phyloP scores from a whole-genome alignment of 2,797 vertebrate species.

The Acanthurus lineatus region DNA sequence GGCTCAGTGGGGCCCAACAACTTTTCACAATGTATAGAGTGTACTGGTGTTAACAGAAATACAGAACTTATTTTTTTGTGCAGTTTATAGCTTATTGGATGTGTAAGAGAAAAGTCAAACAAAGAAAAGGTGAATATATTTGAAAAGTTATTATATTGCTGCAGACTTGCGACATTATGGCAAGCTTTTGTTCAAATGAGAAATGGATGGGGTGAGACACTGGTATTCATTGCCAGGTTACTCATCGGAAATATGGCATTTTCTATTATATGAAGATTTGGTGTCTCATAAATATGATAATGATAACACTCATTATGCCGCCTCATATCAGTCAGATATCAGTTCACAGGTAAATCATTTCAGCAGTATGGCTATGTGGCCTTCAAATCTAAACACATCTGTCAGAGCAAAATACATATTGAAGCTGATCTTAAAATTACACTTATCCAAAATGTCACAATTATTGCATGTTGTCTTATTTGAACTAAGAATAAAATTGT shows the following conservation, averaged over 20 bases:
- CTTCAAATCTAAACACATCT: slow-evolving; percentile 30
- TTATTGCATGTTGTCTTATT: not conserved
- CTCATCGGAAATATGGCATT: slow-evolving; percentile 41
- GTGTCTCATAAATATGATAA: slow-evolving; percentile 63
- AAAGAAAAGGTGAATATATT: not conserved
- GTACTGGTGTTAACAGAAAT: not conserved
- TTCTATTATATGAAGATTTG: slow-evolving; percentile 23
- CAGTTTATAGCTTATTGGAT: slow-evolving; percentile 33
- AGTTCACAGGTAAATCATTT: slow-evolving; percentile 40
- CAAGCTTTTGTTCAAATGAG: slow-evolving; percentile 40
- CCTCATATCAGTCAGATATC: slow-evolving; percentile 43
- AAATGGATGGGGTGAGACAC: slow-evolving; percentile 18
- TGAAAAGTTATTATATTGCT: slow-evolving; percentile 43
- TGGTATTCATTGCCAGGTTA: slow-evolving; percentile 39
- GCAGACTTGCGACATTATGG: slow-evolving; percentile 33
- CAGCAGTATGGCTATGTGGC: not conserved
- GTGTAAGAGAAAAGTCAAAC: slow-evolving; percentile 52
- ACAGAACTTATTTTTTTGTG: not conserved
- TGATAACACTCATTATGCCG: slow-evolving; percentile 45
- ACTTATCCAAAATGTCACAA: not conserved
- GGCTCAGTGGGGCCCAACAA: not conserved
- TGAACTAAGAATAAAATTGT: slow-evolving; percentile 5
- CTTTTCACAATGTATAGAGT: not conserved
- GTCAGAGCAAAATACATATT: not conserved
- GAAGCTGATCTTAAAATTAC: slow-evolving; percentile 14